These are phyloP conservation scores for Apolygus lucorum DNA, from an alignment of 1,140 invertebrate species.

Conservation along the genomic window DNA sequence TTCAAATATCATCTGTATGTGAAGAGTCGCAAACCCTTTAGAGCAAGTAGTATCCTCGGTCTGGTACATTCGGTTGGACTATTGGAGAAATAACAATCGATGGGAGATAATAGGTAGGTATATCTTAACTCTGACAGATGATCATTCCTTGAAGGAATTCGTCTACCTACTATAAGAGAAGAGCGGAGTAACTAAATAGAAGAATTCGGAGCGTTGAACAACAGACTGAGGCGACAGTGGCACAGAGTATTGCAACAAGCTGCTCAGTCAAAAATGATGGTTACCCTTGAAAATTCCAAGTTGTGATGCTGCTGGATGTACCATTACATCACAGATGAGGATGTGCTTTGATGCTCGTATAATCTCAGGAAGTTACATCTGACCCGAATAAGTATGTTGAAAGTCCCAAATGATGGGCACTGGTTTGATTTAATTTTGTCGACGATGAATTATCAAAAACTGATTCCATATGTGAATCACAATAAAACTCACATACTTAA, in stretches of 20 bases:
- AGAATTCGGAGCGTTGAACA: neutral
- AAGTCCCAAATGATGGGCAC: too few species aligned
- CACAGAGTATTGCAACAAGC: constrained; percentile 22
- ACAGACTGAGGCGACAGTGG: neutral
- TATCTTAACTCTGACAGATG: neutral
- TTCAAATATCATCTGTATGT: neutral
- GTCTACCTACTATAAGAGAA: neutral
- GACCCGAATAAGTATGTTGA: too few species aligned
- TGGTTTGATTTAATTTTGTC: too few species aligned
- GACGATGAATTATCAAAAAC: too few species aligned
- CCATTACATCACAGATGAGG: too few species aligned
- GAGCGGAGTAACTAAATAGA: neutral
- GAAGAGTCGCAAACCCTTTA: neutral
- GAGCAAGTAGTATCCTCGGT: neutral
- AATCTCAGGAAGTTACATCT: too few species aligned
- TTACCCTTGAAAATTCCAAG: too few species aligned
- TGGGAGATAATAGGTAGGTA: neutral
- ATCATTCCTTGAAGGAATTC: neutral
- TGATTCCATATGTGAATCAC: too few species aligned
- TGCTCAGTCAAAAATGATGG: constrained; percentile 10
- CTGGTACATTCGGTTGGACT: neutral
- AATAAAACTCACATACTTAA: too few species aligned
- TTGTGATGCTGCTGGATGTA: too few species aligned
- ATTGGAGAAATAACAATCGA: neutral
- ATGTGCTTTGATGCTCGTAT: too few species aligned